phyloP scores from a whole-genome alignment of 2,113 vertebrate species.

The Poeciliopsis prolifica region DNA sequence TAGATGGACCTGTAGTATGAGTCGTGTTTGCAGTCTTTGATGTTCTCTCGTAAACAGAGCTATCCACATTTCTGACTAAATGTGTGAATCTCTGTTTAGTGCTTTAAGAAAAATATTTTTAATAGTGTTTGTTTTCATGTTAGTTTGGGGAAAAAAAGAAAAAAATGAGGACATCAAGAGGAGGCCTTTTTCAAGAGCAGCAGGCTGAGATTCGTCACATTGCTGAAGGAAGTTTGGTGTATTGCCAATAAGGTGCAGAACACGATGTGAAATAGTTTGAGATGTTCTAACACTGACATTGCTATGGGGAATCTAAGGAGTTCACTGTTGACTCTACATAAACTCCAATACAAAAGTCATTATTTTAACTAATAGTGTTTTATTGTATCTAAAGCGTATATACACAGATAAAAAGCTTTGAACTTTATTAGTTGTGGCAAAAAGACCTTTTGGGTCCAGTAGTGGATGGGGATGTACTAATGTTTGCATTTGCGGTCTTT shows the following conservation, averaged over 20 bases:
- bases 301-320: not conserved
- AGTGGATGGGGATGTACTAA: not conserved
- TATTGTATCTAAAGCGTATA: no score
- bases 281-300: constrained; percentile 19
- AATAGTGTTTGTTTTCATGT: not conserved
- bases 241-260: constrained; percentile 4
- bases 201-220: constrained; percentile 17
- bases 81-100: not conserved
- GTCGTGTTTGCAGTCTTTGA: not conserved
- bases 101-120: not conserved
- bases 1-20: not conserved
- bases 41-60: not conserved
- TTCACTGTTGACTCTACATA: constrained; percentile 7
- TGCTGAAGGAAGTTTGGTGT: constrained; percentile 15
- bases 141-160: constrained; percentile 6
- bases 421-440: not conserved
- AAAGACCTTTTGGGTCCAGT: not conserved
- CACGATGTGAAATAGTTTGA: not conserved
- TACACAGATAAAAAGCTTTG: not conserved
- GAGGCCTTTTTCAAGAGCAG: constrained; percentile 19
- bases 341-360: not conserved
- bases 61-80: not conserved
- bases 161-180: not conserved
- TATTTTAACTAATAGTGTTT: not conserved
- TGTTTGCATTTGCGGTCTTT: not conserved